phyloP scores from a whole-genome alignment of 2,888 invertebrate species.

The Empis livida region DNA sequence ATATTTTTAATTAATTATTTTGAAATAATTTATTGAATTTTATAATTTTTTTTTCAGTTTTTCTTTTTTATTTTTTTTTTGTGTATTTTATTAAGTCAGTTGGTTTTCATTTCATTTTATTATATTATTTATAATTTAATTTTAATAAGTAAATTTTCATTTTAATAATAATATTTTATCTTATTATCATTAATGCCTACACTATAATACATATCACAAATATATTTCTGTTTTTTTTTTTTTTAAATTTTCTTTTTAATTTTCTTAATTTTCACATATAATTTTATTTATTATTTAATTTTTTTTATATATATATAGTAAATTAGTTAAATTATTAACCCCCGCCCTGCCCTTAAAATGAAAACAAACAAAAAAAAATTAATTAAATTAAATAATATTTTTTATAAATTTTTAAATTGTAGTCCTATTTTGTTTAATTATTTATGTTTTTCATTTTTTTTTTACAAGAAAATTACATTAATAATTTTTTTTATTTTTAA shows the following conservation, averaged over 20 bases:
- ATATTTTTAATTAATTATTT: not conserved
- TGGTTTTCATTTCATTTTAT: not conserved
- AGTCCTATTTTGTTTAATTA: no score
- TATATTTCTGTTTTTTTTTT: conserved; percentile 14
- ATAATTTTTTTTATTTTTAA: no score
- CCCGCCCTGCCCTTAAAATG: no score
- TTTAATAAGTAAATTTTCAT: conserved; percentile 5
- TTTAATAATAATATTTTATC: conserved; percentile 1
- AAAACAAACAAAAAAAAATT: no score
- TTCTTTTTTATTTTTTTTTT: not conserved
- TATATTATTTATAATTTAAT: not conserved
- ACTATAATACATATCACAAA: conserved; percentile 17
- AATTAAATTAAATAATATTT: no score
- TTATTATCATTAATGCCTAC: conserved; percentile 13
- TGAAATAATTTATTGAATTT: not conserved
- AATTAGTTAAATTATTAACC: no score
- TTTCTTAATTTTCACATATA: not conserved
- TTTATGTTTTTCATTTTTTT: no score
- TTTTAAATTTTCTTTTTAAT: conserved; percentile 5
- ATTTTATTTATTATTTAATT: not conserved
- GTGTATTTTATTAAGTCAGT: not conserved
- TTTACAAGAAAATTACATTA: no score
- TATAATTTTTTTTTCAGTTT: not conserved
- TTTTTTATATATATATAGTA: not conserved
- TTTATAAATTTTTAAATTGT: no score